Evolutionary conservation across 2,888 invertebrate genomes (phyloP), one percentile per base, ranked within the genome.

Genomic region (Lymantria monacha): DNA sequence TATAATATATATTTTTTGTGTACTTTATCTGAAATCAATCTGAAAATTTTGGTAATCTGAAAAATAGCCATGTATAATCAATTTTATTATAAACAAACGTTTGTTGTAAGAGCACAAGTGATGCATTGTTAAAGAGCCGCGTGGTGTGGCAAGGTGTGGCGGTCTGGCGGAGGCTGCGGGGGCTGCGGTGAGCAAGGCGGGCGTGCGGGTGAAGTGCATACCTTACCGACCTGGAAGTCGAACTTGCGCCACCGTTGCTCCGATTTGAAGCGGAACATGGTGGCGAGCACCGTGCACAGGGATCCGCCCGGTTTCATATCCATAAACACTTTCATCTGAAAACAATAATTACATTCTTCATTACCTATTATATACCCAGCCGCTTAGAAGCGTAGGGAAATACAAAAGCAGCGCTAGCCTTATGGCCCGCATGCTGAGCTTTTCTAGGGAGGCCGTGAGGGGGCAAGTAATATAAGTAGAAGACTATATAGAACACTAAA

Each of bases 211-310:
- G 62, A 74, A 84, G 85, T 89, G 91, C 92, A 92, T 93, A 95
- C 95, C 93, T 95, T 95, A 92, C 94, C 94, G 83, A 96, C 95
- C 86, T 96, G 96, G 89, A 97, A 96, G 92, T 98, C 97, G 86
- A 98, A 97, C 87, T 97, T 94, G 78, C 98, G 94, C 95, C 97
- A 98, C 84, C 97, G 96, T 89, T 98, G 98, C 85, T 99, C 99
- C 85, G 95, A 96, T 89, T 98, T 98, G 92, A 97, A 98, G 79
- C 97, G 97, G 93, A 96, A 99, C 82, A 97, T 98, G 63, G 98
- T 96, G 69, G 96, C 95, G 66, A 99, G 94, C 80, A 98, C 97
- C 71, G 97, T 97, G 92, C 98, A 98, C 54, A 99, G 92, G 31
- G 97, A 95, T 44, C 98, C 98, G 62, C 97, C 96, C 14, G 97